Percentiles rank a stretch among this genome's conserved stretches.
These are phyloP conservation scores for Drosophila bunnanda DNA, from an alignment of 2,888 invertebrate species.

Conservation along the genomic window DNA sequence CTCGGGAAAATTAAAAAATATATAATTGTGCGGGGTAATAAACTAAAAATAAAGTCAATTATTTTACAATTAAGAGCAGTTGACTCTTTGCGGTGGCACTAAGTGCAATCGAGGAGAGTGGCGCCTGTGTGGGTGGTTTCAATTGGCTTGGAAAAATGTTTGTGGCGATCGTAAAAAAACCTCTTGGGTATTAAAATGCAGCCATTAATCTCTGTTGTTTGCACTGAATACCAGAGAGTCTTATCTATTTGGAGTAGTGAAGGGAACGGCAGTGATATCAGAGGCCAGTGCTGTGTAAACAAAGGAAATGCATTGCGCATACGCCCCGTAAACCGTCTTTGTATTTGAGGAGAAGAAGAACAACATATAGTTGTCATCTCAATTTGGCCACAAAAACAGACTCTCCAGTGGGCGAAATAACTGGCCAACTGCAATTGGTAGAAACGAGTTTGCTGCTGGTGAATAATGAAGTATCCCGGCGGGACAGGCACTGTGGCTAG, in stretches of 20 bases:
- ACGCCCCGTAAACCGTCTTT: conserved; percentile 35
- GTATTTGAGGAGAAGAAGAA: conserved; percentile 9
- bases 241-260: conserved; percentile 22
- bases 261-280: conserved; percentile 29
- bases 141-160: conserved; percentile 27
- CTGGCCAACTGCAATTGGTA: conserved; percentile 44
- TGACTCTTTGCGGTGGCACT: conserved; percentile 31
- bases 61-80: conserved; percentile 62
- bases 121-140: conserved; percentile 33
- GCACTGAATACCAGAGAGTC: conserved; percentile 4
- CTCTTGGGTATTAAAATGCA: conserved; percentile 9
- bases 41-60: conserved; percentile 65
- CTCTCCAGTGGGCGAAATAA: conserved; percentile 50
- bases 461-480: conserved; percentile 24
- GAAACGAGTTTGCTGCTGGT: conserved; percentile 57
- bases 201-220: conserved; percentile 25
- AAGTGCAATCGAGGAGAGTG: conserved; percentile 36
- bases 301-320: conserved; percentile 56
- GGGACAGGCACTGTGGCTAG: conserved; percentile 24
- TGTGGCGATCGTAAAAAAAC: conserved; percentile 4
- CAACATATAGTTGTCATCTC: conserved; percentile 31
- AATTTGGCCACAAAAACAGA: conserved; percentile 16
- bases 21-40: conserved; percentile 17
- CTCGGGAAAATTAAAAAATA: conserved; percentile 25
- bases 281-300: conserved; percentile 16